Conservation (phyloP, 1,140 invertebrate genomes). For the Dreissena polymorpha region DNA sequence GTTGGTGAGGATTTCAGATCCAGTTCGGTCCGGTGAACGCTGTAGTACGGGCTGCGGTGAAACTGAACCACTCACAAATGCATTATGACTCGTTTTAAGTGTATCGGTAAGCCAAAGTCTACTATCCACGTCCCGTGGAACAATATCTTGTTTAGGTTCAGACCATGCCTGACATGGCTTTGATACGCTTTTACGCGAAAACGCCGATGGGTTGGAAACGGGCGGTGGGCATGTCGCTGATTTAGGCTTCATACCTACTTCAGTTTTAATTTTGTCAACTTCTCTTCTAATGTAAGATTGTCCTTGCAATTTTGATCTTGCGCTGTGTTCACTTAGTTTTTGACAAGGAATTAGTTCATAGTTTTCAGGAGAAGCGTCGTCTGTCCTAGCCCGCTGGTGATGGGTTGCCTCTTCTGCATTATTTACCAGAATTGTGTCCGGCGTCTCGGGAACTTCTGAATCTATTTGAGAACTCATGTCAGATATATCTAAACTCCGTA, state of each 20-base stretch:
- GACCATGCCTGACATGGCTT: too few relatives aligned
- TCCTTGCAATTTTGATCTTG: background rate
- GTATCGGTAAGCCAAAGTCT: too few relatives aligned
- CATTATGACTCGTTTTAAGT: too few relatives aligned
- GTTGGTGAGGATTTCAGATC: too few relatives aligned
- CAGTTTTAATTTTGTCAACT: background rate
- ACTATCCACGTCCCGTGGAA: too few relatives aligned
- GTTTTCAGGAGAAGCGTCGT: background rate
- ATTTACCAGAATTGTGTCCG: background rate
- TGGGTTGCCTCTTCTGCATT: background rate
- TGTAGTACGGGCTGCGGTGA: too few relatives aligned
- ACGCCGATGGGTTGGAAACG: background rate
- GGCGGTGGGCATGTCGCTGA: background rate
- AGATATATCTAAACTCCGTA: constrained; percentile 2
- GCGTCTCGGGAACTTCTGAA: too few relatives aligned
- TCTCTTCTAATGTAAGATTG: background rate
- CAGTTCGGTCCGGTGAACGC: too few relatives aligned
- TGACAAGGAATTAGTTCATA: background rate
- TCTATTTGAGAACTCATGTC: too few relatives aligned
- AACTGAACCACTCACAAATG: too few relatives aligned
- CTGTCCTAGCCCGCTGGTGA: background rate
- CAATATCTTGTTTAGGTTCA: too few relatives aligned
- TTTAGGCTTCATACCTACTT: background rate
- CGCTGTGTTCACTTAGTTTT: background rate
- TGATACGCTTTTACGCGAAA: too few relatives aligned